Evolutionary conservation across 2,888 invertebrate species (phyloP), one percentile per base, ranked within the genome.

Genomic region (Gastracanthus pulcherrimus): DNA sequence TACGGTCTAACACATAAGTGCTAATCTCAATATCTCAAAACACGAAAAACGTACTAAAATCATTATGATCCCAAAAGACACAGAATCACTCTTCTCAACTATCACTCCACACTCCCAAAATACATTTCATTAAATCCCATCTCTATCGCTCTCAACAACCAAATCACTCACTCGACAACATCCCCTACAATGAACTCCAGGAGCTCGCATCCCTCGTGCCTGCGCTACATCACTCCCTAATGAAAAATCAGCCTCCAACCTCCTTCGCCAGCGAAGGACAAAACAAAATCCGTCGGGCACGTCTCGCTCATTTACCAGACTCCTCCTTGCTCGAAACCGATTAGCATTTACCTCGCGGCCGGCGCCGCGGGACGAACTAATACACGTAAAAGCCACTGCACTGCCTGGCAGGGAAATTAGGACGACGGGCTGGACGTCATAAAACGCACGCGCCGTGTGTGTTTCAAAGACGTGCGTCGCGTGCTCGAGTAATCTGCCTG

Each of bases 321-420:
- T n/a, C n/a, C 3, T 7, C 23, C 34, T 11, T 19, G 48, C 64
- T 62, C 9, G 3, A 34, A 64, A 64, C 64, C 74, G 74, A 75
- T 75, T 75, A 75, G 64, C 45, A 62, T 75, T 75, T 75, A 31
- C 58, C 72, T 60, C 60, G 58, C 34, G 26, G 11, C 26, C 34
- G 29, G n/a, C 64, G 23, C 16, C n/a, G 58, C 23, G 1, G 19
- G 7, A n/a, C 7, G 26, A 29, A 16, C 60, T n/a, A 19, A 38
- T 41, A 66, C 41, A 60, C n/a, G 16, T 16, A 31, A 13, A 66
- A 19, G 13, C 41, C n/a, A 6, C 1, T 5, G 29, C 3, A 34
- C 29, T 4, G 13, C 31, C 2, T 1, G 7, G 2, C 7, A 26
- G 26, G 23, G 23, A 26, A 55, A 31, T 67, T 67, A 41, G 48